Evolutionary conservation across 30 jellyfish, hydroid and myxozoan species (phyloP), one percentile per base, ranked within the genome.

Genomic region (Pseudorhiza aurosa): DNA sequence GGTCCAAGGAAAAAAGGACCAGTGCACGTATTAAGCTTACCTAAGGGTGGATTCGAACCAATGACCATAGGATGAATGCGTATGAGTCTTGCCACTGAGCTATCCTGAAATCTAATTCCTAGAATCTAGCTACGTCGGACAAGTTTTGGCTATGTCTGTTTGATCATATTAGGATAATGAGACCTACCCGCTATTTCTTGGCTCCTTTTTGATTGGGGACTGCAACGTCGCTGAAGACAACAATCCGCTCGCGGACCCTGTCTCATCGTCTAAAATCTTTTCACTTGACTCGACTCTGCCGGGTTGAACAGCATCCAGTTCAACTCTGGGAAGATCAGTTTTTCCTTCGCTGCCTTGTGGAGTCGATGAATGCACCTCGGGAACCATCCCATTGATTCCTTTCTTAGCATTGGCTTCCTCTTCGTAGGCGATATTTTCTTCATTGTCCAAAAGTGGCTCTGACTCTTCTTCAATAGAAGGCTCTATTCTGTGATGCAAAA

Each of bases 111-210:
- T n/a, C n/a, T n/a, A n/a, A n/a, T n/a, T n/a, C n/a, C n/a, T n/a
- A n/a, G n/a, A n/a, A n/a, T n/a, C n/a, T n/a, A n/a, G n/a, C n/a
- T n/a, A n/a, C n/a, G n/a, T n/a, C n/a, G n/a, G n/a, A n/a, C n/a
- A n/a, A n/a, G n/a, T n/a, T n/a, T n/a, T n/a, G n/a, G n/a, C n/a
- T n/a, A n/a, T n/a, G n/a, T n/a, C 27, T 14, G 26, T 53, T 53
- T 7, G 27, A 26, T 21, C 68, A 53, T 9, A 14, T 7, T 7
- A 53, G 7, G 26, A 53, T 9, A 29, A 4, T 36, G 14, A 65
- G 7, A 53, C 80, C 21, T 40, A 76, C 88, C 88, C 88, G 62
- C 88, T 76, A 35, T 58, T 58, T 40, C 88, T 27, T 59, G 58
- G 37, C 56, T 76, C 80, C 8, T 76, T 62, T 14, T 22, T 19